Evolutionary conservation across 2,113 vertebrate genomes (phyloP).

Genomic region (Pelobates fuscus): DNA sequence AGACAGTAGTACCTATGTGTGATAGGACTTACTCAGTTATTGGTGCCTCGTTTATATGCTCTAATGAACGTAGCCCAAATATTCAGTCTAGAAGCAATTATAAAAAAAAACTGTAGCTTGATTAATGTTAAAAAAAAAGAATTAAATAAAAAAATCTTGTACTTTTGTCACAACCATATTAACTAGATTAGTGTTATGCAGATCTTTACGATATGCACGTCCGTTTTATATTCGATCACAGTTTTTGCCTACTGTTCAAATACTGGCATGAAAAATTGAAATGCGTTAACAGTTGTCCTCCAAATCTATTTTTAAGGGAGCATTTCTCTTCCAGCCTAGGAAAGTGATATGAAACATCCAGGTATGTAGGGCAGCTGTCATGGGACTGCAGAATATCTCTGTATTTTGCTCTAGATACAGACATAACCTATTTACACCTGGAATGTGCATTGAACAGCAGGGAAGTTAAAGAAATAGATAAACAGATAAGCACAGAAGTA

Average conservation of each 20-base stretch:
- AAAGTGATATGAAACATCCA: conserved; percentile 2
- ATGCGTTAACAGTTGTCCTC: conserved; percentile 14
- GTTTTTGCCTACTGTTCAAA: background rate
- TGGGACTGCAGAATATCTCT: conserved; percentile 10
- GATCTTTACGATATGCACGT: too few species aligned
- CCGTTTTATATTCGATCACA: too few species aligned
- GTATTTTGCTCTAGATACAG: conserved; percentile 46
- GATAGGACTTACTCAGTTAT: too few species aligned
- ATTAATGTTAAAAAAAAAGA: too few species aligned
- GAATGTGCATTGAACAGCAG: conserved; percentile 48
- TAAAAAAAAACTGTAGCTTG: too few species aligned
- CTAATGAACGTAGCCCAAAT: too few species aligned
- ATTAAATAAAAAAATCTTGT: too few species aligned
- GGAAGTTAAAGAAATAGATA: conserved; percentile 19
- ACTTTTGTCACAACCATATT: too few species aligned
- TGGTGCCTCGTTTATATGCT: too few species aligned
- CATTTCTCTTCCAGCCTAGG: conserved; percentile 35
- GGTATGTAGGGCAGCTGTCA: conserved; percentile 34
- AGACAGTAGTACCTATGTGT: too few species aligned
- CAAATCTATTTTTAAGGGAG: conserved; percentile 39
- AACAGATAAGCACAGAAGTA: background rate
- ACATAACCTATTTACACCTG: conserved; percentile 48
- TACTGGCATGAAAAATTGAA: background rate
- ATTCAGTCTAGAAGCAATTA: too few species aligned
- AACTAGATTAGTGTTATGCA: too few species aligned